Conservation (phyloP, 2,113 vertebrate species). For the Patagioenas fasciata region DNA sequence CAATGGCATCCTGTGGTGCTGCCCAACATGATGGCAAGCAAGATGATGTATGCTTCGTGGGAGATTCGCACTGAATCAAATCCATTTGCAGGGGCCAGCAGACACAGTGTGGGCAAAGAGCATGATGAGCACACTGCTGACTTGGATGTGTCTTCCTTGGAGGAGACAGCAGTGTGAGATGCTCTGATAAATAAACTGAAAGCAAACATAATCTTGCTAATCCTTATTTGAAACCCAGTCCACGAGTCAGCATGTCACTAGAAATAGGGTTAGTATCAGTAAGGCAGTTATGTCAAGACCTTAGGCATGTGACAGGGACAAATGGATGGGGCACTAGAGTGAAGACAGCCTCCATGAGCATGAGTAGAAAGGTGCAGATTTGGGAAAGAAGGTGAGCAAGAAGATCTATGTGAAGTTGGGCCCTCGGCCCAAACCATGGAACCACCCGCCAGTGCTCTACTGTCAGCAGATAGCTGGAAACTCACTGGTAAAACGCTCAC, state of each 20-base stretch:
- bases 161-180: neutral
- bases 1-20: neutral
- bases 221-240: neutral
- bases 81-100: neutral
- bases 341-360: neutral
- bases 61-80: neutral
- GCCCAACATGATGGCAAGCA: neutral
- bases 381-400: neutral
- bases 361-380: neutral
- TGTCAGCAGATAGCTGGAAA: neutral
- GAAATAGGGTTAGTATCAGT: neutral
- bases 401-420: neutral
- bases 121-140: neutral
- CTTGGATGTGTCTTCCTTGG: neutral
- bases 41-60: neutral
- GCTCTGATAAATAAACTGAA: neutral
- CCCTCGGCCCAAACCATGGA: neutral
- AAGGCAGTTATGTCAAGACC: neutral
- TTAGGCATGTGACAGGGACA: neutral
- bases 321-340: neutral
- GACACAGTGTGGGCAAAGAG: neutral
- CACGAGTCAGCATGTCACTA: neutral
- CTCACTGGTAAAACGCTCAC: fast-evolving
- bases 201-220: neutral
- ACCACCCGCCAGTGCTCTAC: neutral